A percentile compares a stretch with the other conserved stretches of the same genome.
phyloP scores from a whole-genome alignment of 2,113 vertebrate genomes.

The Diphyllodes magnificus region DNA sequence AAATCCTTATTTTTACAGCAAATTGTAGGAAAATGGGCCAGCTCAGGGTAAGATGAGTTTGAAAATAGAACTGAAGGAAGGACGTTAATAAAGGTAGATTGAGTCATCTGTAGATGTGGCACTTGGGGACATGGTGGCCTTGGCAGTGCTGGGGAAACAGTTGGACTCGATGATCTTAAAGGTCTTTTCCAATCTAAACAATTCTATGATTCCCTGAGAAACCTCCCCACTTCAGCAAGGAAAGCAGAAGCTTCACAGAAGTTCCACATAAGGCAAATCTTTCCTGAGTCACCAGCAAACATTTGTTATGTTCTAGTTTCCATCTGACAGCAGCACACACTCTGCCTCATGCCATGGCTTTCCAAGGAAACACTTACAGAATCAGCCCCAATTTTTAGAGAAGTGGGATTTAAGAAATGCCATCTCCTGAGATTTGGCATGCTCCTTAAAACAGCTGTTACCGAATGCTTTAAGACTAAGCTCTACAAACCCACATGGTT shows the following conservation, averaged over 20 bases:
- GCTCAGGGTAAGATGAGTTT: background rate
- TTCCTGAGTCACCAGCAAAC: background rate
- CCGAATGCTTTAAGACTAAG: background rate
- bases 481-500: background rate
- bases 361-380: background rate
- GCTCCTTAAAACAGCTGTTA: background rate
- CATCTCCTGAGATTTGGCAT: background rate
- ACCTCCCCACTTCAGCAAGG: background rate
- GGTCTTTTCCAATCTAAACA: background rate
- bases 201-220: background rate
- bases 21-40: background rate
- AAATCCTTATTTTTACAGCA: background rate
- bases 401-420: background rate
- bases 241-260: background rate
- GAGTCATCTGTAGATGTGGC: background rate
- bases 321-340: background rate
- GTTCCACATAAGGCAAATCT: background rate
- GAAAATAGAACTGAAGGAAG: background rate
- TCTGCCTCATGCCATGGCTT: background rate
- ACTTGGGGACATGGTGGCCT: background rate
- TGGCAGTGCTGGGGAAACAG: background rate
- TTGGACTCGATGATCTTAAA: background rate
- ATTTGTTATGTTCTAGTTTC: background rate
- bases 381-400: background rate
- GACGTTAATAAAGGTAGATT: background rate